Conservation (phyloP, 1,140 invertebrate genomes). For the Sitobion miscanthi region DNA sequence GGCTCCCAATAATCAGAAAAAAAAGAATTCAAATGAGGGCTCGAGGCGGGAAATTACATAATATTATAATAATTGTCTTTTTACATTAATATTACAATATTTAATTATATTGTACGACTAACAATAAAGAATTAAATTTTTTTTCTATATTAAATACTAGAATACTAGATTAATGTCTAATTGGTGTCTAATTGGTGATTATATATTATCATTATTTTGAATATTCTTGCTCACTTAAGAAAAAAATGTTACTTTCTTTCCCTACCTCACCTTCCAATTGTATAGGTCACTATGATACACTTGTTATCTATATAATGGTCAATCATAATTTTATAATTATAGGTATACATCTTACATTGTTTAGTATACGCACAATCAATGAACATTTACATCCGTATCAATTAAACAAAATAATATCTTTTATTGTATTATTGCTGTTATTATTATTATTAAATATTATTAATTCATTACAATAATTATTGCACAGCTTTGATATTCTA, state of each 20-base stretch:
- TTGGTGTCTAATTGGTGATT: too few relatives aligned
- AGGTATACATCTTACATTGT: background rate
- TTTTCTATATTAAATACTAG: background rate
- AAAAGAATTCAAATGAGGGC: background rate
- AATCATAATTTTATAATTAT: background rate
- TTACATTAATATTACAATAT: background rate
- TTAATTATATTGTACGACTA: background rate
- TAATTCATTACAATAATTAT: background rate
- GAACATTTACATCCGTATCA: background rate
- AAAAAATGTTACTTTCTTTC: background rate
- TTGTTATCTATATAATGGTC: background rate
- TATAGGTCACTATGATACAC: background rate
- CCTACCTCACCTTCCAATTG: background rate
- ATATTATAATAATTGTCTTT: constrained; percentile 11
- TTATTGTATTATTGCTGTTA: background rate
- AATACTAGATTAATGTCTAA: background rate
- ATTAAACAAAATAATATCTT: background rate
- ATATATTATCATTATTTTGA: background rate
- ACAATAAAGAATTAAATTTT: background rate
- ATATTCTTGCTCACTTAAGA: background rate
- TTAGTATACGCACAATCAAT: background rate
- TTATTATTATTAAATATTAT: background rate
- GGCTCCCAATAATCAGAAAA: background rate
- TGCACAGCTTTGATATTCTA: background rate
- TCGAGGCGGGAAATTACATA: background rate